Percentiles rank a stretch among this genome's conserved stretches.
These are phyloP conservation scores for Margaritifera margaritifera DNA, from an alignment of 2,888 invertebrate genomes.

Conservation along the genomic window DNA sequence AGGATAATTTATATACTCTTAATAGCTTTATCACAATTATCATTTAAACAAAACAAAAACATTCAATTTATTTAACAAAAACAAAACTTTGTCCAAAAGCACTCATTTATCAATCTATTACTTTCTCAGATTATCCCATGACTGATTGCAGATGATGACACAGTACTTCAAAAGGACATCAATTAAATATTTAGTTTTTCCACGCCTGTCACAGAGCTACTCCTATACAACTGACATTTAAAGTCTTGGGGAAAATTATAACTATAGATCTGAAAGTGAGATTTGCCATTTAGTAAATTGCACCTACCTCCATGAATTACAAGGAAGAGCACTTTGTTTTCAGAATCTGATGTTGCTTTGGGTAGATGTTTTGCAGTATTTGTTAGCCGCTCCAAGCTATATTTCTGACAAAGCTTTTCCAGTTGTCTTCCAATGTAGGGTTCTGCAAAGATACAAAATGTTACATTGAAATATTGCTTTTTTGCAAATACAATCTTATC, in stretches of 20 bases:
- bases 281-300: neutral
- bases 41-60: too few species aligned
- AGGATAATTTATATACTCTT: too few species aligned
- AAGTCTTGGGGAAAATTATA: too few species aligned
- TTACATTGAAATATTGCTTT: neutral
- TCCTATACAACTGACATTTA: too few species aligned
- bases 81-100: too few species aligned
- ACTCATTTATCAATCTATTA: neutral
- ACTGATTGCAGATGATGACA: neutral
- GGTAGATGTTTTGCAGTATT: slow-evolving; percentile 32
- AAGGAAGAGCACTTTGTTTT: slow-evolving; percentile 64
- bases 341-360: slow-evolving; percentile 54
- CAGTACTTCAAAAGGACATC: neutral
- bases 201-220: too few species aligned
- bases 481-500: neutral
- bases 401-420: slow-evolving; percentile 62
- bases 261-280: neutral
- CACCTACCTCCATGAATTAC: slow-evolving; percentile 71
- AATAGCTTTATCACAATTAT: too few species aligned
- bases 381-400: slow-evolving; percentile 43
- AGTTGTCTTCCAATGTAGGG: slow-evolving; percentile 58
- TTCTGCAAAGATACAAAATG: slow-evolving; percentile 39
- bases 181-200: neutral
- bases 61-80: too few species aligned
- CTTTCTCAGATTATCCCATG: neutral